Conservation (phyloP, 2,888 invertebrate genomes). For the Hetaerina titia region DNA sequence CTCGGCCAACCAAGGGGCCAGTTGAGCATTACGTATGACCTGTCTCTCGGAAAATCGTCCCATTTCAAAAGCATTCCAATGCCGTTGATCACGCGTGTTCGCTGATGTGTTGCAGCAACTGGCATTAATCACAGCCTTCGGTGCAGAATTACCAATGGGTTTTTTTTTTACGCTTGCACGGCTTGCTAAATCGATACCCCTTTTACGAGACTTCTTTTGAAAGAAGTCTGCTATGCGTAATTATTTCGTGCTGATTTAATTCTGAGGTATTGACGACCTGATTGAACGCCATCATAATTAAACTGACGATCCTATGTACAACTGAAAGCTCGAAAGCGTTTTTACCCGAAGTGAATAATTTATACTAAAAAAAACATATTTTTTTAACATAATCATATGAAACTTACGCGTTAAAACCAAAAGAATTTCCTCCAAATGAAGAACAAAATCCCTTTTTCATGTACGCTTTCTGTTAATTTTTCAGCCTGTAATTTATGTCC, state of each 20-base stretch:
- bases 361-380: too few species aligned
- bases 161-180: background rate
- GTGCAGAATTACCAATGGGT: background rate
- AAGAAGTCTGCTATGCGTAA: background rate
- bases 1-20: conserved; percentile 20
- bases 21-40: conserved; percentile 35
- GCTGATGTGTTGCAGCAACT: conserved; percentile 24
- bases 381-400: too few species aligned
- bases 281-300: background rate
- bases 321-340: background rate
- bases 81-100: conserved; percentile 16
- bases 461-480: too few species aligned
- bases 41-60: conserved; percentile 32
- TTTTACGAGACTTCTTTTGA: background rate
- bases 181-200: conserved; percentile 24
- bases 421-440: too few species aligned
- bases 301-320: background rate
- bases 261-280: background rate
- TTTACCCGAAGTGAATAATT: too few species aligned
- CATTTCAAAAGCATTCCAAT: conserved; percentile 6
- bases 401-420: too few species aligned
- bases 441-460: too few species aligned
- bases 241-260: conserved; percentile 7
- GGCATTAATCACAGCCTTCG: conserved; percentile 25
- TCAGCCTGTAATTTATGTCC: too few species aligned